Conservation (phyloP, 2,888 invertebrate species). For the Platypus cylindrus region DNA sequence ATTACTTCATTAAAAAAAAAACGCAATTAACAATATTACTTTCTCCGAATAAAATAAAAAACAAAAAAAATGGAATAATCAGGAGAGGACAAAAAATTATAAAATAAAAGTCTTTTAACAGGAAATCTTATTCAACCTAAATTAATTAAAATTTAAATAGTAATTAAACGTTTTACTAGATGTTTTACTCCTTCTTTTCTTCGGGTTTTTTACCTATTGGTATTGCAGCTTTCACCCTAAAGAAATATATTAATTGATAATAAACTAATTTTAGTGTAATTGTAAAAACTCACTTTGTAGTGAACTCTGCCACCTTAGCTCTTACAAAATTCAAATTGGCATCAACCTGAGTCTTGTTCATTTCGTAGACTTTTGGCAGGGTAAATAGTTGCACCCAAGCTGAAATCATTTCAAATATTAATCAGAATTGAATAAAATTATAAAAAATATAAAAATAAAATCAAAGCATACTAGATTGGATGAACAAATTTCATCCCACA, state of each 20-base stretch:
- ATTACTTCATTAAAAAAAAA: too few relatives aligned
- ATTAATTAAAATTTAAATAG: conserved; percentile 7
- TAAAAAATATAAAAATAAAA: too few relatives aligned
- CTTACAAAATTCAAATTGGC: conserved; percentile 79
- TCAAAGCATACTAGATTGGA: too few relatives aligned
- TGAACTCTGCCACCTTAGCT: conserved; percentile 77
- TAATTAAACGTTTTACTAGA: conserved; percentile 45
- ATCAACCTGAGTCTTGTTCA: conserved; percentile 88
- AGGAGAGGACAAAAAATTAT: conserved; percentile 16
- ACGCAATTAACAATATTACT: too few relatives aligned
- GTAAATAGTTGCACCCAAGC: conserved; percentile 89
- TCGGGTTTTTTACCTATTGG: conserved; percentile 80
- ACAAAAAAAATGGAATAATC: too few relatives aligned
- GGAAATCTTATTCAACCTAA: conserved; percentile 9
- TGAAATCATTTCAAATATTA: too few relatives aligned
- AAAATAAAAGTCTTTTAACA: conserved; percentile 12
- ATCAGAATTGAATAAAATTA: too few relatives aligned
- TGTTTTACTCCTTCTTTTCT: conserved; percentile 51
- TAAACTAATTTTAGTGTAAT: conserved; percentile 3
- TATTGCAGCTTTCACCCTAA: conserved; percentile 76
- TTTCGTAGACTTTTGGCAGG: conserved; percentile 91
- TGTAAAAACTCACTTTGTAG: conserved; percentile 62
- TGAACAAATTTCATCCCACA: too few relatives aligned
- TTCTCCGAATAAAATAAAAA: too few relatives aligned
- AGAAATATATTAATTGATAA: conserved; percentile 21